Conservation (phyloP, 2,888 invertebrate genomes). For the Cistogaster globosa region DNA sequence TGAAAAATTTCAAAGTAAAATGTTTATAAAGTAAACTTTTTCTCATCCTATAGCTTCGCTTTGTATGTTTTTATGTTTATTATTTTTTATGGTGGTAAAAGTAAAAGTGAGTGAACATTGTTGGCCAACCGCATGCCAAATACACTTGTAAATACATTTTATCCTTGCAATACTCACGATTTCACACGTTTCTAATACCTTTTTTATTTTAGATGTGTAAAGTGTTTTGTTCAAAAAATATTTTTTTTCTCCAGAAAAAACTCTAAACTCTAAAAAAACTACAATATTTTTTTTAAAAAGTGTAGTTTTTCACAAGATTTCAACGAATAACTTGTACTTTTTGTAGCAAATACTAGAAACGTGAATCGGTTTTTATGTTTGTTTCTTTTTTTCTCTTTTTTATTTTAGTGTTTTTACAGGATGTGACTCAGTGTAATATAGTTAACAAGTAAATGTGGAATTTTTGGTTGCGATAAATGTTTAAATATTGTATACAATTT, state of each 20-base stretch:
- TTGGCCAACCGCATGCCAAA: background rate
- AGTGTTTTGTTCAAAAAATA: background rate
- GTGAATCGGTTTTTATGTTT: too few species aligned
- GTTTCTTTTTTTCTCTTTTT: background rate
- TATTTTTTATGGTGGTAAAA: background rate
- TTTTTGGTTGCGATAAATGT: background rate
- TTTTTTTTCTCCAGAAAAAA: background rate
- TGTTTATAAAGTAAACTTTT: too few species aligned
- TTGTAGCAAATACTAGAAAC: conserved; percentile 19
- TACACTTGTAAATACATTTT: background rate
- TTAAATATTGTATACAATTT: background rate
- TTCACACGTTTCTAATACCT: background rate
- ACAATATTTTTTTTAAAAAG: too few species aligned
- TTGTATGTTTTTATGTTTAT: too few species aligned
- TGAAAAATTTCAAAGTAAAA: too few species aligned
- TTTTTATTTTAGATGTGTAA: background rate
- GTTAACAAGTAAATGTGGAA: background rate
- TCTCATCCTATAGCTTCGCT: too few species aligned
- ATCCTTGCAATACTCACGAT: background rate
- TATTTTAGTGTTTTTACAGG: background rate
- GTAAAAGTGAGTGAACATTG: background rate
- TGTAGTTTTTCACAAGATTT: conserved; percentile 7
- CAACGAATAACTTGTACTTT: background rate
- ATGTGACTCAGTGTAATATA: background rate
- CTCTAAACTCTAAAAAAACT: too few species aligned